Base-by-base conservation (phyloP, 2,113 vertebrate genomes). In the Noturus placidus region DNA sequence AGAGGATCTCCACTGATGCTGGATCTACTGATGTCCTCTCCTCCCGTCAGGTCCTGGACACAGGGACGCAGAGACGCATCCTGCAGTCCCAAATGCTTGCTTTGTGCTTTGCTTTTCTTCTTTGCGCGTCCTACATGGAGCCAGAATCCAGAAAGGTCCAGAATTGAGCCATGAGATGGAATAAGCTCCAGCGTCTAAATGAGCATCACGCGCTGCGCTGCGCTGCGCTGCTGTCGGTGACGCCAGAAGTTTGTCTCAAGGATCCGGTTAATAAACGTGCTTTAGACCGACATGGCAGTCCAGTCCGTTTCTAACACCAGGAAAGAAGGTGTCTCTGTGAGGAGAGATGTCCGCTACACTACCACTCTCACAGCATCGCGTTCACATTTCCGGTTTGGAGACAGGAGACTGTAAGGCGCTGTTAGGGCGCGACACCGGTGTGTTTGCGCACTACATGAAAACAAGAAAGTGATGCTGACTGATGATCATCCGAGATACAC, bases 31-130 rank as follows among this genome's bases (percentile, higher is more conserved):
- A 13, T 54, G 13, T 54, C 2, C 86, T 85, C 89, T 59, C 86
- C 85, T 88, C 76, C 86, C 46, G 84, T 88, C 89, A 90, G 91
- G 93, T 94, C 90, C 88, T 74, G 56, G 56, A 46, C 84, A 79
- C 76, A 87, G 82, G n/a, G n/a, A n/a, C 74, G n/a, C 76, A 54
- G 17, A 57, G 33, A 86, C 89, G 46, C 87, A 88, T 87, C 78
- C 87, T 80, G 87, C 65, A 65, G 72, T 84, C 85, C 57, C 30
- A 84, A 59, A 25, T 25, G 56, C 4, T 82, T 35, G 15, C 19
- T 0, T 22, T 20, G 20, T 50, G 46, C 8, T 50, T 50, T 50
- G 2, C 17, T 42, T 22, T 27, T 13, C 5, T 42, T n/a, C 2
- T 46, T 46, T 77, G 6, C 38, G 38, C 38, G 42, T 83, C 59